Base-by-base conservation (phyloP, 1,140 invertebrate species). In the Calephelis nemesis region DNA sequence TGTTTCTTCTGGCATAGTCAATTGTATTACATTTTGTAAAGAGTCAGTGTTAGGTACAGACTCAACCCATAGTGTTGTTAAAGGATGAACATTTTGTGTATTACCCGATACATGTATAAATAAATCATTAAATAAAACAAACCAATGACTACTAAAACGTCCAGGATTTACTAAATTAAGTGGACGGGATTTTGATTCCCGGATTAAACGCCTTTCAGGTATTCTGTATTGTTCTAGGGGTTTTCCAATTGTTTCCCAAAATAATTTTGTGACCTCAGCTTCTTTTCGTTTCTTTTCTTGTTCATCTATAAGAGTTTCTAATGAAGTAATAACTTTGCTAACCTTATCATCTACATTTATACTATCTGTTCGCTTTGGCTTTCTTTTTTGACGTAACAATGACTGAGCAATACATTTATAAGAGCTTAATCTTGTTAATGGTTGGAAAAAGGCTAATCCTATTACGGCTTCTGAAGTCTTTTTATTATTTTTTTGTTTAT, bases 61-160 rank as follows among this genome's bases (percentile, higher is more conserved):
- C 88, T 97, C 96, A 2, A 97, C 93, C 97, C 97, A 98, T 49
- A 98, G 79, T 2, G 95, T 96, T 73, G 93, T 93, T 70, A 98
- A 88, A 39, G 94, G 93, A 91, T 96, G 94, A 5, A 94, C 75
- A 72, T 91, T 92, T 74, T 94, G 85, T 71, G 92, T 93, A 71
- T 94, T 94, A 60, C 95, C 94, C 68, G 91, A 93, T 10, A 95
- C 92, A 77, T 96, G 95, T 67, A 96, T 93, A 70, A 97, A 95
- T 65, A 95, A 90, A 88, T 97, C 96, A 50, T 93, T 95, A 62
- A 97, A 93, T 13, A 97, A 87, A 74, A 96, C 93, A 76, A 98
- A 97, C 92, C 94, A 95, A 85, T 97, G 95, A 0, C 94, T 93
- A 63, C 94, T 91, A 90, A 95, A 96, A 74, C 93, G 93, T 76